Percentiles rank a stretch among this genome's conserved stretches.
phyloP scores from a whole-genome alignment of 2,797 vertebrate genomes.

The Carapus acus region DNA sequence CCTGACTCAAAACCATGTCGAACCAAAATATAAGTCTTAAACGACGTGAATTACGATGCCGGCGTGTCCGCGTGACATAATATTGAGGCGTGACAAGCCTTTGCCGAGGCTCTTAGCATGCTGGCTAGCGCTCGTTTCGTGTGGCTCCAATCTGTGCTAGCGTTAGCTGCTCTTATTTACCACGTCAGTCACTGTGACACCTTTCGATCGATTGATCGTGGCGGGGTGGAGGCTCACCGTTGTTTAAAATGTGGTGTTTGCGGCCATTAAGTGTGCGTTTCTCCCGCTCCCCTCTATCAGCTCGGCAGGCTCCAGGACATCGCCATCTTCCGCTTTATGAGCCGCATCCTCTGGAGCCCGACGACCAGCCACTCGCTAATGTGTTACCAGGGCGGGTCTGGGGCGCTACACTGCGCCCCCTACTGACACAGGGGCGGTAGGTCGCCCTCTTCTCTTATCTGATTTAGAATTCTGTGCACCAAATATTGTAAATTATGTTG shows the following conservation, averaged over 20 bases:
- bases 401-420: constrained; percentile 15
- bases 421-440: not conserved
- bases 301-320: constrained; percentile 69
- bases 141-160: constrained; percentile 53
- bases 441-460: no score
- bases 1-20: not conserved
- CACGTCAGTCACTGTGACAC: constrained; percentile 21
- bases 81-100: constrained; percentile 1
- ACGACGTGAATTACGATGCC: not conserved
- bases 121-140: constrained; percentile 20
- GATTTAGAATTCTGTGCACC: no score
- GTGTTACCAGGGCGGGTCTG: constrained; percentile 38
- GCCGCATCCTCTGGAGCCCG: constrained; percentile 54
- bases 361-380: constrained; percentile 31
- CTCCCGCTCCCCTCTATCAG: constrained; percentile 65
- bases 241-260: constrained; percentile 36
- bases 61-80: constrained; percentile 10
- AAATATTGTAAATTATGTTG: no score
- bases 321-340: constrained; percentile 73
- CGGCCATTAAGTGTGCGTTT: constrained; percentile 26
- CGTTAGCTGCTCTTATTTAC: constrained; percentile 34
- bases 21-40: not conserved
- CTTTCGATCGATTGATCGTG: constrained; percentile 6
- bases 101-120: constrained; percentile 19
- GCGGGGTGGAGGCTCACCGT: constrained; percentile 45